phyloP scores from a whole-genome alignment of 2,797 vertebrate genomes.

The Furcifer pardalis region DNA sequence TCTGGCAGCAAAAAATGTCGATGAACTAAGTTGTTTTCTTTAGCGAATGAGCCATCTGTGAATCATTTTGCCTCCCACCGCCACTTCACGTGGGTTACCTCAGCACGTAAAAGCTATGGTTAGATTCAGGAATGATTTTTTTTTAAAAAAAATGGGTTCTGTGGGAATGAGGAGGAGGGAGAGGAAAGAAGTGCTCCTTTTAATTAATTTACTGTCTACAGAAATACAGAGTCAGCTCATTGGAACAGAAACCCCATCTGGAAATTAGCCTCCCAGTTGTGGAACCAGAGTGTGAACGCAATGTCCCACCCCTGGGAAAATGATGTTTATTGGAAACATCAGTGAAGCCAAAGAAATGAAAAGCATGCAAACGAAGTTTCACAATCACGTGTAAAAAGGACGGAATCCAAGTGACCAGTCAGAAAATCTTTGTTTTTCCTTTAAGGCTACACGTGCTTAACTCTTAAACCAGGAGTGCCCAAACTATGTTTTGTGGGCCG shows the following conservation, averaged over 20 bases:
- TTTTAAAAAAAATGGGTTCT: not conserved
- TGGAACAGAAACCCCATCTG: not conserved
- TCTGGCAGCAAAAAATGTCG: slow-evolving; percentile 41
- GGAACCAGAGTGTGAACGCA: rapidly evolving
- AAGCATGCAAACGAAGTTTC: not conserved
- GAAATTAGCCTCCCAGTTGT: not conserved
- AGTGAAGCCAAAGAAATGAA: not conserved
- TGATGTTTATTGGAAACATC: rapidly evolving
- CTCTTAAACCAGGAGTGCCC: too few species aligned
- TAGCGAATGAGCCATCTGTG: slow-evolving; percentile 57
- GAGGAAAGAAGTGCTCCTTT: not conserved
- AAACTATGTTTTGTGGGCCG: too few species aligned
- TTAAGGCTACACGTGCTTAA: not conserved
- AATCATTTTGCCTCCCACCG: slow-evolving; percentile 57
- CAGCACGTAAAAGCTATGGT: not conserved
- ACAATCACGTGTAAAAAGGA: rapidly evolving
- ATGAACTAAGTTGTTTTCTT: slow-evolving; percentile 70
- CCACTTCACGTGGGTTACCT: not conserved
- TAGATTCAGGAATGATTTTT: not conserved
- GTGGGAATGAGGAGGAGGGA: not conserved
- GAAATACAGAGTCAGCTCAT: not conserved
- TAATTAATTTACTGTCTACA: not conserved
- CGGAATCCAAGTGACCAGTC: not conserved
- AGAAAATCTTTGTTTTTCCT: not conserved
- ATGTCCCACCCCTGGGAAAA: not conserved